phyloP scores from a whole-genome alignment of 2,797 vertebrate species.

The Argentina silus region DNA sequence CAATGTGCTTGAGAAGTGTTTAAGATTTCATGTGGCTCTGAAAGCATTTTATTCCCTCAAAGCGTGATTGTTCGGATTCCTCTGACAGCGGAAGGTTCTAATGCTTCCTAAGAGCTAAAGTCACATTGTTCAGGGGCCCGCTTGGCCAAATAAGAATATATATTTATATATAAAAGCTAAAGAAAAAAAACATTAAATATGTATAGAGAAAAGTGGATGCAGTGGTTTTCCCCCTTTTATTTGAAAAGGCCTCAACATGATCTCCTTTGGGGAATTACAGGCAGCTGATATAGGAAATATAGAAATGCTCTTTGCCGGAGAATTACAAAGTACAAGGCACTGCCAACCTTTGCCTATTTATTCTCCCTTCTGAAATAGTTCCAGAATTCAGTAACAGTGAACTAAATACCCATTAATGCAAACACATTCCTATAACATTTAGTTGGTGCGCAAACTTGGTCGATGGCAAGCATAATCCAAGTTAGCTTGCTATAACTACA shows the following conservation, averaged over 20 bases:
- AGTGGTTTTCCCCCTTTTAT: conserved; percentile 52
- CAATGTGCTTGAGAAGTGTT: conserved; percentile 52
- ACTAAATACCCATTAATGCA: too few species aligned
- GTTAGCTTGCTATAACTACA: too few species aligned
- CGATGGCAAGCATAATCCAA: too few species aligned
- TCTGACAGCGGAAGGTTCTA: conserved; percentile 52
- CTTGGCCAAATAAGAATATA: conserved; percentile 59
- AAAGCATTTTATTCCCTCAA: conserved; percentile 63
- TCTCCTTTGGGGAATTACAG: conserved; percentile 66
- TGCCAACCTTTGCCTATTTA: neutral
- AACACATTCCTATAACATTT: too few species aligned
- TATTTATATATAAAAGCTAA: conserved; percentile 66
- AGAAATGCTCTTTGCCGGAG: conserved; percentile 51
- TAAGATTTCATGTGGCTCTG: conserved; percentile 74
- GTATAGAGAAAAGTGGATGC: conserved; percentile 65
- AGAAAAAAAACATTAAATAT: conserved; percentile 74
- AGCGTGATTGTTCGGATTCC: conserved; percentile 60
- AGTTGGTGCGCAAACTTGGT: too few species aligned
- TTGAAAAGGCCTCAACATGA: conserved; percentile 68
- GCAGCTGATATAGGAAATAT: conserved; percentile 57
- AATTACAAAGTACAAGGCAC: neutral
- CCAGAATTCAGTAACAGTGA: neutral
- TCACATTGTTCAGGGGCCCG: conserved; percentile 61
- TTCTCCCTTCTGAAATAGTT: neutral
- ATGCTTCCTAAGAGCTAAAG: conserved; percentile 67